Percentiles rank a stretch among this genome's conserved stretches.
Conservation (phyloP, 2,113 vertebrate genomes). For the Xyrauchen texanus region DNA sequence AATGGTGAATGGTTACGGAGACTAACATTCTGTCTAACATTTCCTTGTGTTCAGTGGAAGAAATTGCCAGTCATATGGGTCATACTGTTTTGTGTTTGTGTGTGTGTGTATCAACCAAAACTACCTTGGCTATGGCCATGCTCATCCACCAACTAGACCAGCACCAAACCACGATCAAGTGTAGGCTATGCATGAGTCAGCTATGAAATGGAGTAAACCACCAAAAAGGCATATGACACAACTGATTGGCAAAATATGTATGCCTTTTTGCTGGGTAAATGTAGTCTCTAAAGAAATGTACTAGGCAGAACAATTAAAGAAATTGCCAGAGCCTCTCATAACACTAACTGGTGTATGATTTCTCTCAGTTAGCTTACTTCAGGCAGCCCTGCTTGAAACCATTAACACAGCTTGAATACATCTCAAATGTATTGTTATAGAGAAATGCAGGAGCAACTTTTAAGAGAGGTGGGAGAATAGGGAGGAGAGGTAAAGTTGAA, state of each 20-base stretch:
- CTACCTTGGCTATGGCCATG: too few species aligned
- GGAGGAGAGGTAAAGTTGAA: not conserved
- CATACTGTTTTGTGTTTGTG: too few species aligned
- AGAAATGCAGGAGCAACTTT: not conserved
- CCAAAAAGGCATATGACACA: not conserved
- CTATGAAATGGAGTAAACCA: not conserved
- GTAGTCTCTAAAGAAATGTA: not conserved
- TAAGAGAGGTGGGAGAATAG: too few species aligned
- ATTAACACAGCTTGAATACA: not conserved
- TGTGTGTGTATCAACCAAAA: too few species aligned
- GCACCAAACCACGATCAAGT: too few species aligned
- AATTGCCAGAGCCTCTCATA: constrained; percentile 16
- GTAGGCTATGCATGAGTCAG: not conserved
- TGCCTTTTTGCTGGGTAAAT: not conserved
- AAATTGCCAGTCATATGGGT: too few species aligned
- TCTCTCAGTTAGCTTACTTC: constrained; percentile 13
- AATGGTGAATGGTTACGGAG: too few species aligned
- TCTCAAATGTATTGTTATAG: not conserved
- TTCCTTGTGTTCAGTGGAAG: too few species aligned
- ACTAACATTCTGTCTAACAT: too few species aligned
- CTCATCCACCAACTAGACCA: too few species aligned
- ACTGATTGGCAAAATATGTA: not conserved
- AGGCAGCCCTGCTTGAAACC: constrained; percentile 7
- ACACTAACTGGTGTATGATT: constrained; percentile 4
- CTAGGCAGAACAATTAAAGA: constrained; percentile 1